Evolutionary conservation across 2,113 vertebrate species (phyloP).

Genomic region (Marmota monax): DNA sequence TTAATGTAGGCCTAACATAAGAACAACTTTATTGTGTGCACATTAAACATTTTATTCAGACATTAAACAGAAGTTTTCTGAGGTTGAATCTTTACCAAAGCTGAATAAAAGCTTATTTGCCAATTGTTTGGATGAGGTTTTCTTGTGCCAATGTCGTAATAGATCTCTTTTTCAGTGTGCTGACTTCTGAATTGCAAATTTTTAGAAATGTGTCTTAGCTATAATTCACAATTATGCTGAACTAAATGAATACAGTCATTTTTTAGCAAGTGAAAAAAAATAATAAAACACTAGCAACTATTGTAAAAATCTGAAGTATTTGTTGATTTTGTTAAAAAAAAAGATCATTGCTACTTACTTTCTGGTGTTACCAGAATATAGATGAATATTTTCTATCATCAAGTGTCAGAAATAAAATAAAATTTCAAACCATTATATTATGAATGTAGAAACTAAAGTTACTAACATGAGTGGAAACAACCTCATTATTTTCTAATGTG

Average conservation of each 20-base stretch:
- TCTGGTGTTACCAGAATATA: constrained; percentile 36
- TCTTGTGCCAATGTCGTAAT: constrained; percentile 58
- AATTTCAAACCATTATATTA: constrained; percentile 9
- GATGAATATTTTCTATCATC: constrained; percentile 7
- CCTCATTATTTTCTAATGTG: background rate
- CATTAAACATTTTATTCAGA: constrained; percentile 76
- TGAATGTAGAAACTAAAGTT: background rate
- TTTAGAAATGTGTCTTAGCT: constrained; percentile 36
- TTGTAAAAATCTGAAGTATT: constrained; percentile 30
- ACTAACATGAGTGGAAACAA: background rate
- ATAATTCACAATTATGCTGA: constrained; percentile 61
- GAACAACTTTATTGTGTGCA: constrained; percentile 69
- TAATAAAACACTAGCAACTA: background rate
- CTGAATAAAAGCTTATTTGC: constrained; percentile 58
- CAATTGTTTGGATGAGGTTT: constrained; percentile 66
- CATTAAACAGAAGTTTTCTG: constrained; percentile 71
- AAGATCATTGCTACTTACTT: constrained; percentile 31
- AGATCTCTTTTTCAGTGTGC: constrained; percentile 42
- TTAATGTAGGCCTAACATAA: constrained; percentile 68
- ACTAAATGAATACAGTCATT: constrained; percentile 45
- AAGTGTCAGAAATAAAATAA: background rate
- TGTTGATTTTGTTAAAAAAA: constrained; percentile 53
- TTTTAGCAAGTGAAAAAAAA: constrained; percentile 44
- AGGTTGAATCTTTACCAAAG: constrained; percentile 52
- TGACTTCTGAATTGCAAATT: constrained; percentile 59